Evolutionary conservation across 2,797 vertebrate genomes (phyloP).

Genomic region (Cynopterus sphinx): DNA sequence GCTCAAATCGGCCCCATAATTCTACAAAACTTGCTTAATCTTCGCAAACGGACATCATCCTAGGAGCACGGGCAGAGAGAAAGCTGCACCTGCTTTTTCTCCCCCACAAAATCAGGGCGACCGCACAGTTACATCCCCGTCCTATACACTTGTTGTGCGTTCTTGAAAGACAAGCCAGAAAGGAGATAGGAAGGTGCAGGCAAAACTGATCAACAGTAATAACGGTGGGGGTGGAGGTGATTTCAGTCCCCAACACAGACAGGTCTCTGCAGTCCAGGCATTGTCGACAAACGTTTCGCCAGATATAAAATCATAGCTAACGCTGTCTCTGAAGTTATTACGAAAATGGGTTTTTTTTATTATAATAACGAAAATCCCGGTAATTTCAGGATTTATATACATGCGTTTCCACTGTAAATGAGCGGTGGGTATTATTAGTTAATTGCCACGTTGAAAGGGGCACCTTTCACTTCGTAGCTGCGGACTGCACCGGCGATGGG

Average conservation of each 20-base stretch:
- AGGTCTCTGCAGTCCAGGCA: conserved; percentile 23
- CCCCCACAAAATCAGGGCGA: background rate
- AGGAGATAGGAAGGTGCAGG: background rate
- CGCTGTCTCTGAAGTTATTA: conserved; percentile 59
- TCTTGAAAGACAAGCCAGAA: background rate
- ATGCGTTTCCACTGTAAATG: conserved; percentile 53
- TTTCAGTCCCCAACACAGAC: background rate
- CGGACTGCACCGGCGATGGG: conserved; percentile 19
- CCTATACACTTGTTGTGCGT: background rate
- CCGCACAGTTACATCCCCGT: background rate
- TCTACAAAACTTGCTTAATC: background rate
- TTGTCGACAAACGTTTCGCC: conserved; percentile 71
- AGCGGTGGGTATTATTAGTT: conserved; percentile 29
- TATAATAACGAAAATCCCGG: conserved; percentile 56
- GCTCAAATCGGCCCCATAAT: background rate
- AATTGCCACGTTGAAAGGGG: conserved; percentile 70
- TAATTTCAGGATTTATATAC: conserved; percentile 50
- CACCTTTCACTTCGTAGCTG: conserved; percentile 60
- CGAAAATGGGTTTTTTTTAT: background rate
- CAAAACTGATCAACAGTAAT: background rate
- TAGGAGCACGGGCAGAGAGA: background rate
- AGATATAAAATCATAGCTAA: background rate
- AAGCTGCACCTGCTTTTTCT: background rate
- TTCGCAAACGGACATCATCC: background rate
- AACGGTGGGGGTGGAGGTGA: background rate